Conservation (phyloP, 35 echinoderm and acorn worm genomes). For the Apostichopus californicus region DNA sequence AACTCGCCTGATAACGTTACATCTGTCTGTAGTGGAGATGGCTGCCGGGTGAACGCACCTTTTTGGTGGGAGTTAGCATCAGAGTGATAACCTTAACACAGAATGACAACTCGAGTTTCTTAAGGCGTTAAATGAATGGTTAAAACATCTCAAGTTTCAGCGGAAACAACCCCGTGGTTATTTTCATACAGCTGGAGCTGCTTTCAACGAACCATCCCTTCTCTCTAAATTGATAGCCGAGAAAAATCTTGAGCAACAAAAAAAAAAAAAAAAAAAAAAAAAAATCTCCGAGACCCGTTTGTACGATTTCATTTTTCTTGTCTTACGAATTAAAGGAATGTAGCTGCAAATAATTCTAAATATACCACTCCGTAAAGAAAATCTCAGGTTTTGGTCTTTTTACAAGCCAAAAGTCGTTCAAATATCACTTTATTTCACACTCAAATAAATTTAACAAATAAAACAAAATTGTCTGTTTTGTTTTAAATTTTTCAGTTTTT, state of each 20-base stretch:
- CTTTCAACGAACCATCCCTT: constrained; percentile 50
- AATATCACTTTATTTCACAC: too few species aligned
- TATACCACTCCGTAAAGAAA: too few species aligned
- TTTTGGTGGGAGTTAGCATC: neutral
- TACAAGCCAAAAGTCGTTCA: too few species aligned
- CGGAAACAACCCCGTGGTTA: constrained; percentile 44
- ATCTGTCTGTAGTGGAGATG: constrained; percentile 30
- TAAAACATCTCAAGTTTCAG: constrained; percentile 43
- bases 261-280: constrained; percentile 29
- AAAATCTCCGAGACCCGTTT: constrained; percentile 4
- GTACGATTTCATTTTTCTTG: neutral
- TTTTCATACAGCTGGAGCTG: constrained; percentile 39
- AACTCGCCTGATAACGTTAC: constrained; percentile 19
- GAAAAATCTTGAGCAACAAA: neutral
- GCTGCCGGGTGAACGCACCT: constrained; percentile 45
- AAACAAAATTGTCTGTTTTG: too few species aligned
- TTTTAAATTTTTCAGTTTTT: too few species aligned
- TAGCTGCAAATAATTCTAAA: too few species aligned
- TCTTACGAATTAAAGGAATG: neutral
- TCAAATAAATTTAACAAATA: too few species aligned
- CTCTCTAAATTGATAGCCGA: constrained; percentile 46
- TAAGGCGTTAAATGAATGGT: constrained; percentile 46
- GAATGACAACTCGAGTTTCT: constrained; percentile 46
- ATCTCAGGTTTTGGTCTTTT: too few species aligned
- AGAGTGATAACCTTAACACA: constrained; percentile 35